Base-by-base conservation (phyloP, 2,888 invertebrate genomes). In the Chironomus riparius region DNA sequence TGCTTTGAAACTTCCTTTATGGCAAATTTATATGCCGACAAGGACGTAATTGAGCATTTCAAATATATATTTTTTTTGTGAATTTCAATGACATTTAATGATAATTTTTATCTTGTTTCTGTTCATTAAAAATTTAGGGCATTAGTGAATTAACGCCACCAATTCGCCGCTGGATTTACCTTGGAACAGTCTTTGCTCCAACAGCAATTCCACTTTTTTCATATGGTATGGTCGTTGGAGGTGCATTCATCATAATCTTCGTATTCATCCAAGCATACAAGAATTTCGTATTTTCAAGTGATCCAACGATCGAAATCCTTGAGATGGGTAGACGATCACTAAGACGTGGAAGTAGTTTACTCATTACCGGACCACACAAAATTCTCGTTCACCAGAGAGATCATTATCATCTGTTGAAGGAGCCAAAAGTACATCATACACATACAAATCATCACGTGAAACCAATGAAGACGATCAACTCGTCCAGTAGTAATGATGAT, bases 161-260 rank as follows among this genome's bases (percentile, higher is more conserved):
- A n/a, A 93, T 94, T 76, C 88, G 91, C 81, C 86, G 92, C 22
- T 93, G 92, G 92, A 88, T 94, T 21, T 94, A 90, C 83, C 81
- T 94, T 65, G 91, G 91, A 15, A 94, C 94, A 2, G 91, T 92
- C 0, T 88, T 94, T 78, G 91, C 89, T 0, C 93, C 93, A 15
- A 83, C 90, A 28, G 88, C 90, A 0, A 90, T 88, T 18, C 92
- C 93, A 0, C 80, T 90, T 13, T 83, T 91, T 72, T 88, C 90
- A 1, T 94, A 92, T 82, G 88, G 91, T 28, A 86, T 90, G 82
- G 91, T 93, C 77, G 82, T 90, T 71, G 83, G 89, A 76, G 94
- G 94, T 0, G 83, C 90, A 3, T 84, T 88, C 69, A 86, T 89
- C 24, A 85, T 94, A 22, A 84, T 89, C 4, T 86, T 87, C 3